These are phyloP conservation scores for Odocoileus virginianus DNA, from an alignment of 2,113 vertebrate genomes.

Conservation along the genomic window DNA sequence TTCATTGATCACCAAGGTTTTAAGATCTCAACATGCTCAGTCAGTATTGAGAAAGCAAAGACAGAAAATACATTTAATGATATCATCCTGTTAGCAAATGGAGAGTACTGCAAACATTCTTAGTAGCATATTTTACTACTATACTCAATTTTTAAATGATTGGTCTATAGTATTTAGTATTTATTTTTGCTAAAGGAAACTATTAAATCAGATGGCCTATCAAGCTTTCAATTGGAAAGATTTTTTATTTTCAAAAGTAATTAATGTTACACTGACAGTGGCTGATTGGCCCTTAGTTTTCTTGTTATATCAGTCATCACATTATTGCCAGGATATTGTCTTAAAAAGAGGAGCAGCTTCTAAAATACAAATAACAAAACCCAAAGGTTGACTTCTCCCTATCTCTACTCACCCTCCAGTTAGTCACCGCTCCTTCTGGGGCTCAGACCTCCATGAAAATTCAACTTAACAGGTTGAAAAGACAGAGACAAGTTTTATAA, in stretches of 20 bases:
- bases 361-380: conserved; percentile 18
- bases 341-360: not conserved
- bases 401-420: not conserved
- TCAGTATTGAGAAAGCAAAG: not conserved
- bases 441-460: not conserved
- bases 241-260: conserved; percentile 41
- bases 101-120: not conserved
- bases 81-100: not conserved
- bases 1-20: not conserved
- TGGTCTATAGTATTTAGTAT: not conserved
- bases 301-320: conserved; percentile 29
- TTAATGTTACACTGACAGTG: conserved; percentile 5
- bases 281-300: conserved; percentile 34
- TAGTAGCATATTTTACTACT: conserved; percentile 17
- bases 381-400: not conserved
- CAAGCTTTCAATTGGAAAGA: not conserved
- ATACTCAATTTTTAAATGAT: conserved; percentile 29
- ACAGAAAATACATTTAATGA: not conserved
- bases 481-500: not conserved
- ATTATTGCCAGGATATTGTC: not conserved
- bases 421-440: not conserved
- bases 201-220: conserved; percentile 36
- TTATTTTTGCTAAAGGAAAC: conserved; percentile 44
- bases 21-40: not conserved
- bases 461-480: conserved; percentile 19